Evolutionary conservation across 2,797 vertebrate species (phyloP), one percentile per base, ranked within the genome.

Genomic region (Brachyrhaphis roseni): DNA sequence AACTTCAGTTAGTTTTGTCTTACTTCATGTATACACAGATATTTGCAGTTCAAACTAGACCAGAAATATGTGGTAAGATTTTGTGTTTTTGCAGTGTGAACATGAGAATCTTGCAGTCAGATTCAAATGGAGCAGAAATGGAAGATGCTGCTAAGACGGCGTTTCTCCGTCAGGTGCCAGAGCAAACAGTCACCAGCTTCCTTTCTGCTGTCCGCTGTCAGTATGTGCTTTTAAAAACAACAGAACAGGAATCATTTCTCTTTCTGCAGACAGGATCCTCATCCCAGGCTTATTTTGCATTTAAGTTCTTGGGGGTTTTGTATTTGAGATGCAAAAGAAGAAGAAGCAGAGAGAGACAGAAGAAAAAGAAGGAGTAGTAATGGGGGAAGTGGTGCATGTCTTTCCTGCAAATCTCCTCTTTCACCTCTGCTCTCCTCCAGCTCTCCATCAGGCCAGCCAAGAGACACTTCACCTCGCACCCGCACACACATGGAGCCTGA

Each of bases 301-400:
- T 57, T 70, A 57, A 75, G 66, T 68, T 78, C 49, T 15, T 18
- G 66, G 51, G 78, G 59, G 1, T 41, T 68, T 39, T 66, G 36
- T 23, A 41, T 39, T 70, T 0, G 26, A 41, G 53, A 77, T 78
- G 81, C 76, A 74, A 78, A 87, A 39, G 55, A 47, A 53, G 77
- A 43, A 16, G 23, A 8, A 16, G 57, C 76, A 72, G 77, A 72
- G 72, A 86, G 72, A 83, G 82, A 86, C 74, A 80, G 82, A 83
- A 84, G 84, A 79, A 82, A 82, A 87, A 87, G 86, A 84, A 90
- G 88, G 93, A 92, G 85, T 90, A 92, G 93, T 93, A 93, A 93
- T 91, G 95, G 95, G 95, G 95, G 94, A 95, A 93, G 90, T 91
- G 95, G 94, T 94, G 95, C 94, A 94, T 96, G 94, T 96, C 95